Evolutionary conservation across 2,888 invertebrate genomes (phyloP).

Genomic region (Apamea anceps): DNA sequence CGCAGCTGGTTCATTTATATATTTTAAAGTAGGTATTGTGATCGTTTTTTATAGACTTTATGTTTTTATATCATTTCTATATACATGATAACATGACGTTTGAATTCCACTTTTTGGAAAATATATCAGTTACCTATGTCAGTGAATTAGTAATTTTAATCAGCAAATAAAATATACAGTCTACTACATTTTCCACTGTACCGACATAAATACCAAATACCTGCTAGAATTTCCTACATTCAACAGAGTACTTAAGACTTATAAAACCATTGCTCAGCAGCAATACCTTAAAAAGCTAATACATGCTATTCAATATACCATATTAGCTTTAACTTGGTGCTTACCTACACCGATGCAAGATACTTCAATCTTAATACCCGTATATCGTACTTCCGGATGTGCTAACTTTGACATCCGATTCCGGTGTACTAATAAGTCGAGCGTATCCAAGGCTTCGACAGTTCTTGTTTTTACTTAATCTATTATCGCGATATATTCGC

Average conservation of each 20-base stretch:
- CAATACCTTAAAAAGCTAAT: slow-evolving; percentile 24
- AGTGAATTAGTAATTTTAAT: too few species aligned
- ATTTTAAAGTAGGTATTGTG: neutral
- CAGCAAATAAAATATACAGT: neutral
- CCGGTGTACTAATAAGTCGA: slow-evolving; percentile 20
- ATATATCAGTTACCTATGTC: neutral
- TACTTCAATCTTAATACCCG: slow-evolving; percentile 20
- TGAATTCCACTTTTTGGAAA: neutral
- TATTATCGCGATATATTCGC: too few species aligned
- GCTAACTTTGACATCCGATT: slow-evolving; percentile 38
- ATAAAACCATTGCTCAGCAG: neutral
- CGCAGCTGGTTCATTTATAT: neutral
- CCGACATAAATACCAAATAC: neutral
- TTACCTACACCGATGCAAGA: neutral
- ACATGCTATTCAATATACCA: slow-evolving; percentile 12
- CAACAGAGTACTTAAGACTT: neutral
- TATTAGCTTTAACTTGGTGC: slow-evolving; percentile 2
- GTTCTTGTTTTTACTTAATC: neutral
- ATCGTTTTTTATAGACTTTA: too few species aligned
- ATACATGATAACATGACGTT: too few species aligned
- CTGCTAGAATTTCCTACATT: neutral
- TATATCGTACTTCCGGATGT: slow-evolving; percentile 13
- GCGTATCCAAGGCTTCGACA: neutral
- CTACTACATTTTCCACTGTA: neutral
- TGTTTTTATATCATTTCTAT: neutral